Evolutionary conservation across 23 tunicate genomes (phyloP).

Genomic region (Trididemnum miniatum): DNA sequence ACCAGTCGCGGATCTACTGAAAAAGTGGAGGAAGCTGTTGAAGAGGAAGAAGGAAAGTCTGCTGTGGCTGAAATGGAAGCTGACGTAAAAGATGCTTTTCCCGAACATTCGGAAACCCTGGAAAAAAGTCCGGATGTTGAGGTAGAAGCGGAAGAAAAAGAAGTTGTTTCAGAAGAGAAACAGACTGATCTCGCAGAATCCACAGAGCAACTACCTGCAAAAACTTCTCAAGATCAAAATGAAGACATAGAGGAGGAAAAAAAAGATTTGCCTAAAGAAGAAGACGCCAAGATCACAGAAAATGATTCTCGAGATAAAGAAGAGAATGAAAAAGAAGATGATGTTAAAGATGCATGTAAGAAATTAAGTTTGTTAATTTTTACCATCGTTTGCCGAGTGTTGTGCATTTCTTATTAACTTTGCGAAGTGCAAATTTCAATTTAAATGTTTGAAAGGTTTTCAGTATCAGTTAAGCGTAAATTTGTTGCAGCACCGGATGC

Average conservation of each 20-base stretch:
- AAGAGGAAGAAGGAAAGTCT: conserved; percentile 2
- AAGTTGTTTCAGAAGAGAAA: neutral
- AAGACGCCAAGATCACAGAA: neutral
- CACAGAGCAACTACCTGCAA: neutral
- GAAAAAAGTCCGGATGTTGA: conserved; percentile 11
- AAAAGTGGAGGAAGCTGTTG: conserved; percentile 7
- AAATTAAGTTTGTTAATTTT: neutral
- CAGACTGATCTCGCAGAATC: neutral
- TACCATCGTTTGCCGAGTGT: neutral
- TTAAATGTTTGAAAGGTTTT: neutral
- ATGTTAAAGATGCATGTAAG: too few relatives aligned
- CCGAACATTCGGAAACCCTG: neutral
- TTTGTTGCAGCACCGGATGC: neutral
- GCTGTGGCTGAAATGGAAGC: neutral
- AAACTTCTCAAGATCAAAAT: neutral
- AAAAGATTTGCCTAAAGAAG: conserved; percentile 7
- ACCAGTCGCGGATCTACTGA: neutral
- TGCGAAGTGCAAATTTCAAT: too few relatives aligned
- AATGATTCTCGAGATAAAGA: neutral
- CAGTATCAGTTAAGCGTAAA: neutral
- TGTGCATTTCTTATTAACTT: neutral
- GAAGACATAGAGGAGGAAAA: neutral
- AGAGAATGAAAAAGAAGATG: conserved; percentile 2
- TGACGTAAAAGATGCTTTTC: neutral
- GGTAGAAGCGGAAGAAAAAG: neutral